phyloP scores from a whole-genome alignment of 2,888 invertebrate species.

The Xestobium rufovillosum region DNA sequence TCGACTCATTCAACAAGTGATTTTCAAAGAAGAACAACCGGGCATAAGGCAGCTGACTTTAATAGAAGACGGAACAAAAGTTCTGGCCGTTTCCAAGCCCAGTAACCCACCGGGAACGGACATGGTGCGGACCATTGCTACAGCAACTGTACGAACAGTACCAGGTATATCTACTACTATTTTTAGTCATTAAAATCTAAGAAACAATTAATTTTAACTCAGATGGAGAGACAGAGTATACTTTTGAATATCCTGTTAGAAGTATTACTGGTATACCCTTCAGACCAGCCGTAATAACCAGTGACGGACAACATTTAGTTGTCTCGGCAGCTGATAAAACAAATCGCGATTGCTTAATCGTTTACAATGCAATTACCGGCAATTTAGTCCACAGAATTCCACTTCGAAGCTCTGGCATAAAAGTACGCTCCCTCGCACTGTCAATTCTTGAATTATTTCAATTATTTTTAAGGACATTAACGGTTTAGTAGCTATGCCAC shows the following conservation, averaged over 20 bases:
- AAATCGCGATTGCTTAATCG: constrained; percentile 71
- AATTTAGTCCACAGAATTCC: constrained; percentile 47
- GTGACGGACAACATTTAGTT: constrained; percentile 70
- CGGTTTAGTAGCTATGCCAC: constrained; percentile 71
- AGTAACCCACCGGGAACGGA: constrained; percentile 57
- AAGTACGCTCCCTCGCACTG: constrained; percentile 39
- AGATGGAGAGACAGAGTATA: constrained; percentile 71
- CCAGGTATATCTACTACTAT: constrained; percentile 55
- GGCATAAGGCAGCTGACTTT: constrained; percentile 69
- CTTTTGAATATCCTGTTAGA: constrained; percentile 74
- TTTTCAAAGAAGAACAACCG: constrained; percentile 77
- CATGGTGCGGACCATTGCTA: constrained; percentile 56
- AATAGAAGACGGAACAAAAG: constrained; percentile 65
- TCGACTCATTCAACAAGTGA: constrained; percentile 61
- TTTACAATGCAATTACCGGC: constrained; percentile 78
- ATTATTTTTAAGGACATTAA: constrained; percentile 57
- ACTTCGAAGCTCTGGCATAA: constrained; percentile 48
- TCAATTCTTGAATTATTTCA: constrained; percentile 10
- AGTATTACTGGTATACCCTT: constrained; percentile 63
- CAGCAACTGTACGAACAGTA: constrained; percentile 60
- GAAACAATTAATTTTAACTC: too few species aligned
- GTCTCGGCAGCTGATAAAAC: constrained; percentile 74
- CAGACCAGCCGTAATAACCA: constrained; percentile 70
- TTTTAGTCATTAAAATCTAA: background rate
- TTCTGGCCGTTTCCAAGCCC: constrained; percentile 67